Base-by-base conservation (phyloP, 2,888 invertebrate genomes). In the Lingula anatina region DNA sequence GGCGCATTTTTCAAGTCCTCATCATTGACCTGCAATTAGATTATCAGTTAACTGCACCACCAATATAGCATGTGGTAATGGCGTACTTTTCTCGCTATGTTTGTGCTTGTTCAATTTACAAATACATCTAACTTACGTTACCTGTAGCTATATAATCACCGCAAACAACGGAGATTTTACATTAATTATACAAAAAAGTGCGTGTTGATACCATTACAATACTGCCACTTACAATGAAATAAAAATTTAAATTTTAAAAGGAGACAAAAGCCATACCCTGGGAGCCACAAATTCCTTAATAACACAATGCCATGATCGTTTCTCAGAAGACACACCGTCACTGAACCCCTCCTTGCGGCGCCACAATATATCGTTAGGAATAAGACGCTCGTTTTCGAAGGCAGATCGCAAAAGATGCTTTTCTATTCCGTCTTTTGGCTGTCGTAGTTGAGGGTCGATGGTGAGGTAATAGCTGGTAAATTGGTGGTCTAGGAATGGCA, bases 361-460 rank as follows among this genome's bases (percentile, higher is more conserved):
- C 93, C 94, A 95, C 25, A 95, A 79, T 65, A 95, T 91, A 28
- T 87, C 84, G 51, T 87, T 81, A 0, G 95, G 95, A 47, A 95
- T 77, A 28, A 90, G 78, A 52, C 83, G 84, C 43, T 81, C 82
- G 21, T 82, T 83, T 27, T 86, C 84, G 71, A 95, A 95, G 25
- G 94, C 90, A 47, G 84, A 85, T 53, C 95, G 81, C 46, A 95
- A 75, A 51, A 94, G 82, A 79, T 87, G 84, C 71, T 95, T 95
- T 75, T 95, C 95, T 5, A 89, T 81, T 9, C 86, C 86, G 62
- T 86, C 81, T 71, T 84, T 83, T 20, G 92, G 91, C 65, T 85
- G 86, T 60, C 88, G 82, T 41, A 84, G 73, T 65, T 84, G 82
- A 23, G 85, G 81, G 20, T 86, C 84, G 45, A 90, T 77, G 42